Evolutionary conservation across 2,888 invertebrate genomes (phyloP), one percentile per base, ranked within the genome.

Genomic region (Polydrusus cervinus): DNA sequence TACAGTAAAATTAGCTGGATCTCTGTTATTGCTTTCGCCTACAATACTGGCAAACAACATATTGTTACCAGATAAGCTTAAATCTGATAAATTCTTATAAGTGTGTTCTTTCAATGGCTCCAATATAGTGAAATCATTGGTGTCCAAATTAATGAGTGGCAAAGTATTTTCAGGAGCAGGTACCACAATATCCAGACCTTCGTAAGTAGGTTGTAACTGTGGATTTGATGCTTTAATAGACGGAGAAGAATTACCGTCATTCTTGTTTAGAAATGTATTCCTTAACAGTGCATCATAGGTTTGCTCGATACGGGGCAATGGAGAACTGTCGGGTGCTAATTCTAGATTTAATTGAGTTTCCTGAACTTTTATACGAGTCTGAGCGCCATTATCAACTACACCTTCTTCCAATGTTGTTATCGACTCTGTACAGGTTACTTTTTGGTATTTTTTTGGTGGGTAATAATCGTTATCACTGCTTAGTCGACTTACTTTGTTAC

Each of bases 231-330:
- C 16, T 3, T 18, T 3, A 25, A 53, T n/a, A 53, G 25, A n/a
- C 0, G 25, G 13, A 53, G 7, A 14, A n/a, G 5, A 25, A 14
- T 6, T 25, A 25, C 25, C 25, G 25, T 25, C 25, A 25, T 25
- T 16, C 7, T 16, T 16, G 6, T 16, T 49, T 1, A 8, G 5
- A 53, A 30, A 7, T 1, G 14, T 53, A 7, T 30, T 53, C 11
- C 8, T 20, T 7, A 30, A 53, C 25, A 25, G 30, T n/a, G n/a
- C n/a, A n/a, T 20, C 53, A 53, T 53, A 40, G 38, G 61, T 70
- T 18, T 49, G 61, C 14, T 70, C 70, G 14, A 70, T 61, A 49
- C 49, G 70, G 6, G 61, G 45, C 13, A 71, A 38, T 14, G 62
- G 71, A n/a, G 62, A 64, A 40, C 61, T 40, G 13, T 38, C 25